Base-by-base conservation (phyloP, 1,140 invertebrate genomes). In the Atta texana region DNA sequence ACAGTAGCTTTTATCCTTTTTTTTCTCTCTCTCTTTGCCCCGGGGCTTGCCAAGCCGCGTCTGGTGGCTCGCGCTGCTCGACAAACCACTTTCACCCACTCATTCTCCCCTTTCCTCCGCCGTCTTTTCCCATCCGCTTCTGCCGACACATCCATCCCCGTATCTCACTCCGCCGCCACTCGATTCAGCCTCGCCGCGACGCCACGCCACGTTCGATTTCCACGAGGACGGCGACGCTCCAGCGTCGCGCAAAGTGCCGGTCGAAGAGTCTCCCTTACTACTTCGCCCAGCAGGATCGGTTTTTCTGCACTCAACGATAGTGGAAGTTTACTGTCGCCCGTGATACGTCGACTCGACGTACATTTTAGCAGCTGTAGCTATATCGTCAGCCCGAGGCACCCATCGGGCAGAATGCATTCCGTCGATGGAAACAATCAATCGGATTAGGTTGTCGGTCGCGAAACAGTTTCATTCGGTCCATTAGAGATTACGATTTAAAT, bases 81-180 rank as follows among this genome's bases (percentile, higher is more conserved):
- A 86, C 84, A 77, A 85, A 85, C 82, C 75, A 86, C 63, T 86
- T 80, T 80, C 75, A 81, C 85, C 76, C 63, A 77, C 72, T 77
- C 82, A 51, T 66, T 64, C 74, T 7, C n/a, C 44, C 57, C 86
- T 57, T 57, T 64, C 61, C n/a, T 31, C 57, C 86, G 49, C 64
- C 87, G 49, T 87, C 84, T 66, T 81, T 74, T 61, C 80, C 80
- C 69, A 74, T 59, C 21, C 85, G 82, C 84, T 93, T 91, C 85
- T 85, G 88, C 89, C 87, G 82, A 82, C 88, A 63, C 71, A 80
- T 75, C 78, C 89, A 51, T 39, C 64, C 80, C 85, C 88, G 31
- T 86, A 61, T 78, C 64, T 68, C 61, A 72, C 66, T 69, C 63
- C 85, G 68, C 66, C 88, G 74, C 28, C 69, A 51, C 86, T 64